Evolutionary conservation across 37 sponge, comb jelly and placozoan species (phyloP).

Genomic region (Amphimedon queenslandica): DNA sequence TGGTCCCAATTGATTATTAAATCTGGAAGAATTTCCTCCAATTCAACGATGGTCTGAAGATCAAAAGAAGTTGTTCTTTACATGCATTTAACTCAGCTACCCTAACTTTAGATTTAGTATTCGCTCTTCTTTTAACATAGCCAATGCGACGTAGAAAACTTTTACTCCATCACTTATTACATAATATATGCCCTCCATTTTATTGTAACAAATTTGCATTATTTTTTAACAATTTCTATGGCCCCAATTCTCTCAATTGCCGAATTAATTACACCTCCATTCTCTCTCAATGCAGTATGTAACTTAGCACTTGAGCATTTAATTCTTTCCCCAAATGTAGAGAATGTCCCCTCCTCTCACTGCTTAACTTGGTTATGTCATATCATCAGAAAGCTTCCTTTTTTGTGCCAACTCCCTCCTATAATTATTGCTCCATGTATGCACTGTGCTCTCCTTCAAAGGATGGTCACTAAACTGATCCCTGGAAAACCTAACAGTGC

Average conservation of each 20-base stretch:
- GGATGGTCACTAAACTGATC: conserved; percentile 1
- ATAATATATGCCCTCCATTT: conserved; percentile 12
- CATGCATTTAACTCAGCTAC: not conserved
- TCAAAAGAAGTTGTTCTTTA: too few relatives aligned
- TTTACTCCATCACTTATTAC: conserved; percentile 1
- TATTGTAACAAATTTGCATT: conserved; percentile 6
- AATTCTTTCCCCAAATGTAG: conserved; percentile 6
- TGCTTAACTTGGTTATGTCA: not conserved
- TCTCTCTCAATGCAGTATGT: conserved; percentile 17
- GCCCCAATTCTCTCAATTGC: conserved; percentile 19
- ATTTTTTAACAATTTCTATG: conserved; percentile 22
- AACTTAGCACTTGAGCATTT: conserved; percentile 15
- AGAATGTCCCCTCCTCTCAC: conserved; percentile 14
- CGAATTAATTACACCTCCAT: conserved; percentile 7
- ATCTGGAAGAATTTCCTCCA: too few relatives aligned
- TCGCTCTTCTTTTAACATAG: conserved; percentile 18
- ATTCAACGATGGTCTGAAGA: too few relatives aligned
- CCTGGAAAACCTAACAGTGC: not conserved
- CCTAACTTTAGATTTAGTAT: too few relatives aligned
- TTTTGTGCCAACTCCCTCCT: conserved; percentile 3
- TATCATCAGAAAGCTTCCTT: not conserved
- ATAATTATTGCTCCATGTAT: not conserved
- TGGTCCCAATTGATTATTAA: too few relatives aligned
- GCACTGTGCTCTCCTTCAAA: conserved; percentile 17
- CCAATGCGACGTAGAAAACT: conserved; percentile 19